Conservation (phyloP, 2,797 vertebrate species). For the Anisognathus igniventris region DNA sequence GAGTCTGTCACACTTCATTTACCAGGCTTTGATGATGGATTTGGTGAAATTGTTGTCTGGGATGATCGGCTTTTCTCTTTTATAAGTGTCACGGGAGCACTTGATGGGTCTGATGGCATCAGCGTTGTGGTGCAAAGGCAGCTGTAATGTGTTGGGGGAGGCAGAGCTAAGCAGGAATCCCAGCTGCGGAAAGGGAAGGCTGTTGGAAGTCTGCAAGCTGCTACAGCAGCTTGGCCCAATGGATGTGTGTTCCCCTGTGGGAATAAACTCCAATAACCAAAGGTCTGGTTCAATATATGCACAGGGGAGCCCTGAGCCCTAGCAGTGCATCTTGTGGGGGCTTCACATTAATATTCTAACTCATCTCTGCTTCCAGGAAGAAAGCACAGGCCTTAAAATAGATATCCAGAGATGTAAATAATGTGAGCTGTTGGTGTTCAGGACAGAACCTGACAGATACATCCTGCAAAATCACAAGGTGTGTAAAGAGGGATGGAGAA, state of each 20-base stretch:
- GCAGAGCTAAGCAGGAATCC: not conserved
- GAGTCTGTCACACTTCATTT: constrained; percentile 60
- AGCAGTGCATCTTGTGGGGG: not conserved
- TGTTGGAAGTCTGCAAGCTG: not conserved
- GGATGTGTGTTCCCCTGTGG: not conserved
- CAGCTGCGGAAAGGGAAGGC: accelerated
- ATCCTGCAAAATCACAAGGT: not conserved
- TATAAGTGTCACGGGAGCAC: not conserved
- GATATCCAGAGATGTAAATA: not conserved
- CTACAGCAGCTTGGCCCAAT: not conserved
- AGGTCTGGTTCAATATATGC: not conserved
- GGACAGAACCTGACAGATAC: not conserved
- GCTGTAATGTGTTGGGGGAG: not conserved
- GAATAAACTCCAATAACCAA: not conserved
- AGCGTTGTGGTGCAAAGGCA: not conserved
- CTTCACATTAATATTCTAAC: not conserved
- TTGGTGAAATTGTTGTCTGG: not conserved
- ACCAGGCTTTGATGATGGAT: constrained; percentile 40
- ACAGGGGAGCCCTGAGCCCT: not conserved
- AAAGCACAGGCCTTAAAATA: not conserved
- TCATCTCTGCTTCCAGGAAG: not conserved
- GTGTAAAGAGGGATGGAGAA: not conserved
- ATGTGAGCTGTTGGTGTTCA: not conserved
- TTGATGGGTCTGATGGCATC: not conserved
- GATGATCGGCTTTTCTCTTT: constrained; percentile 9